Evolutionary conservation across 2,113 vertebrate species (phyloP).

Genomic region (Myotis brandtii): DNA sequence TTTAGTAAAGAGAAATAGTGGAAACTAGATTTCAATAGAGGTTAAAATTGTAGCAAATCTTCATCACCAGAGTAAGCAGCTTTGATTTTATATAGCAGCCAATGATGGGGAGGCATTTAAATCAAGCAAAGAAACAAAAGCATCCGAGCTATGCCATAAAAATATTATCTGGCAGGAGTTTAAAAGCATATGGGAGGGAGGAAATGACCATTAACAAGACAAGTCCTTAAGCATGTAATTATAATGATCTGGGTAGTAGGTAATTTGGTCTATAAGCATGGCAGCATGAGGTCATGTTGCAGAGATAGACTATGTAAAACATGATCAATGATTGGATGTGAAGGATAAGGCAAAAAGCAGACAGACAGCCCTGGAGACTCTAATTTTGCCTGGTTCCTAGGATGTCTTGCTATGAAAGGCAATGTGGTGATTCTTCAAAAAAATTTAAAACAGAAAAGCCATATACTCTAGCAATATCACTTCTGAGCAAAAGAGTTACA

Average conservation of each 20-base stretch:
- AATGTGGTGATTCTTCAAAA: background rate
- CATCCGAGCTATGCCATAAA: background rate
- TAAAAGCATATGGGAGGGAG: background rate
- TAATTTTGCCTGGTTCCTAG: background rate
- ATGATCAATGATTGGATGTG: background rate
- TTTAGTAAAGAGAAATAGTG: background rate
- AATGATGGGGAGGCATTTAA: background rate
- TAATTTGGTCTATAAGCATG: background rate
- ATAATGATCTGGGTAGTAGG: background rate
- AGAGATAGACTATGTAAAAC: background rate
- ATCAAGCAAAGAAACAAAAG: background rate
- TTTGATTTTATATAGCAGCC: background rate
- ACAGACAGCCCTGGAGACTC: background rate
- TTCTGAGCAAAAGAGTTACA: background rate
- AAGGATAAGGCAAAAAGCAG: background rate
- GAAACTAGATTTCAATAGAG: background rate
- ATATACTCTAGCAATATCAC: background rate
- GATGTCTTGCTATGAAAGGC: background rate
- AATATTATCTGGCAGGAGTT: background rate
- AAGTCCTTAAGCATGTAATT: background rate
- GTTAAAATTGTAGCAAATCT: background rate
- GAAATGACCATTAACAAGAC: background rate
- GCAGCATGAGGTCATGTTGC: background rate
- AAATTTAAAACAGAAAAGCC: background rate
- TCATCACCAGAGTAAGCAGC: background rate